Conservation (phyloP, 2,888 invertebrate genomes). For the Xanthorhoe spadicearia region DNA sequence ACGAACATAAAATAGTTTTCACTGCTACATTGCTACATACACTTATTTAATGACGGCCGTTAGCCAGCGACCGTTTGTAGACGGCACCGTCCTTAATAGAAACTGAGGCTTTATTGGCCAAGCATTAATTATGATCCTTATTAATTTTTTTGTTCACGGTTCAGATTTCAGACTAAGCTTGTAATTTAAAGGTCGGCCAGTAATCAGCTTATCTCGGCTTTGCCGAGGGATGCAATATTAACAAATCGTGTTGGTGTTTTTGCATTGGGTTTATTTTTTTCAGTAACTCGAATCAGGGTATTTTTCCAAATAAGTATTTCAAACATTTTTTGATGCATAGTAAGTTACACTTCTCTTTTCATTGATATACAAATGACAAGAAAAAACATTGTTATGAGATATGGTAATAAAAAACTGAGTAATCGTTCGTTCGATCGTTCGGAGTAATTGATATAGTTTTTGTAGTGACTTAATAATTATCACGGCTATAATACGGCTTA, state of each 20-base stretch:
- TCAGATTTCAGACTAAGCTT: conserved; percentile 58
- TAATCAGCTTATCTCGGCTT: conserved; percentile 60
- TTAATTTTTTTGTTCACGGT: conserved; percentile 54
- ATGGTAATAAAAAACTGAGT: too few species aligned
- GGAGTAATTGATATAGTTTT: too few species aligned
- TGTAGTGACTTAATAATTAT: too few species aligned
- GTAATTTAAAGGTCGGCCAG: conserved; percentile 61
- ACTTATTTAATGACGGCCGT: neutral
- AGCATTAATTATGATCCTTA: conserved; percentile 57
- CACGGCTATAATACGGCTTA: too few species aligned
- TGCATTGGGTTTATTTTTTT: conserved; percentile 7
- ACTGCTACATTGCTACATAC: too few species aligned
- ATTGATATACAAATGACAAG: too few species aligned
- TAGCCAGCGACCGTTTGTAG: neutral
- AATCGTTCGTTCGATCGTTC: too few species aligned
- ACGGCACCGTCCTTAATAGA: neutral
- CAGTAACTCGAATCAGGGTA: neutral
- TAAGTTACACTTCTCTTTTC: too few species aligned
- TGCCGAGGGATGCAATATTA: conserved; percentile 44
- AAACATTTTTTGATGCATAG: too few species aligned
- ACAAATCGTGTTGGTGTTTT: conserved; percentile 32
- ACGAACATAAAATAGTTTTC: too few species aligned
- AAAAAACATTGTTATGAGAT: too few species aligned
- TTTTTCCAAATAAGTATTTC: neutral
- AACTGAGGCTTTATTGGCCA: conserved; percentile 41